phyloP scores from a whole-genome alignment of 2,113 vertebrate genomes.

The Anthoscopus minutus region DNA sequence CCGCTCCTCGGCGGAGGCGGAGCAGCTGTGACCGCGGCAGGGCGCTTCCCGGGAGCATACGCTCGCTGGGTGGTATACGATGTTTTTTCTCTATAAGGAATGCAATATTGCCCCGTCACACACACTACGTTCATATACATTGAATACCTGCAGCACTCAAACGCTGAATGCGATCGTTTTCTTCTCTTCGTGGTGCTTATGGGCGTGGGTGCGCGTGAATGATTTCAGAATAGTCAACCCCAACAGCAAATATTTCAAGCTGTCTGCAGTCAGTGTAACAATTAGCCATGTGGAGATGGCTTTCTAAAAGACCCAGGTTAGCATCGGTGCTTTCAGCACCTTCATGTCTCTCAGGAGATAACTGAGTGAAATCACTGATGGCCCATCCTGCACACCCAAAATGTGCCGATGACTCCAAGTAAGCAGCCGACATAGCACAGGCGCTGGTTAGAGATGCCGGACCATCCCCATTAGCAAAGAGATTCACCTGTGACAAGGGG shows the following conservation, averaged over 20 bases:
- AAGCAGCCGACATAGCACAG: background rate
- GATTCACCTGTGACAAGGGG: background rate
- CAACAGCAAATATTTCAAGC: background rate
- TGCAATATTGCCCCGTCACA: background rate
- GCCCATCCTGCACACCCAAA: background rate
- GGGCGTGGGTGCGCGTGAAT: no score
- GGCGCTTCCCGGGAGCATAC: background rate
- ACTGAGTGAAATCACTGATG: background rate
- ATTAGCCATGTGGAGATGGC: background rate
- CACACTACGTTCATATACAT: background rate
- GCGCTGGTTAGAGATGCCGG: rapidly evolving
- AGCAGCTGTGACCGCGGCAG: background rate
- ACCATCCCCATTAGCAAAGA: background rate
- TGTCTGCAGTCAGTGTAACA: background rate
- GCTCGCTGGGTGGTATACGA: background rate
- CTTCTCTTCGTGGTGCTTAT: background rate
- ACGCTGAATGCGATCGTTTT: background rate
- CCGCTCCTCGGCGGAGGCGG: background rate
- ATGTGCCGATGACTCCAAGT: no score
- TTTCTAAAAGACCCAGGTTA: background rate
- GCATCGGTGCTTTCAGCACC: background rate
- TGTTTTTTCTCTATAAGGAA: background rate
- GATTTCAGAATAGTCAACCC: background rate
- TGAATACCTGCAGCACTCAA: background rate
- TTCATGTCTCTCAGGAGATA: background rate